Base-by-base conservation (phyloP, 1,140 invertebrate species). In the Chrysomallon squamiferum region DNA sequence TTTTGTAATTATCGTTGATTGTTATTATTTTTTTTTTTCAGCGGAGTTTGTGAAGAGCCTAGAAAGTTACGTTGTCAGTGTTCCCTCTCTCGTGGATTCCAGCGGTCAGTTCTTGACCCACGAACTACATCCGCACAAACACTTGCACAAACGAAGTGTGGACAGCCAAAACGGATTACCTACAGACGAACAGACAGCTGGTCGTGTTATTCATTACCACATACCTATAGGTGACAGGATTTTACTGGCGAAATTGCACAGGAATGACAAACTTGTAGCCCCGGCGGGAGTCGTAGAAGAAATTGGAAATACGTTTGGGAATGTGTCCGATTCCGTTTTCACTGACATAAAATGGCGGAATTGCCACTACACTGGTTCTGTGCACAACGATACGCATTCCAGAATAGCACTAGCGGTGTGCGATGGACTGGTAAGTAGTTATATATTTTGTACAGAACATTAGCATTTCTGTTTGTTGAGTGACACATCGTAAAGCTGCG, bases 371-470 rank as follows among this genome's bases (percentile, higher is more conserved):
- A 89, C 89, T 47, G 93, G 93, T 61, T 85, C 89, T 66, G 87
- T 94, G 62, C 85, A 88, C 54, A 91, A 90, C 27, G 89, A 92
- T 56, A 80, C 84, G 1, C 77, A 87, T 59, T 93, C 92, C 25
- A 88, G 84, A 54, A 91, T 93, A 38, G 92, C 93, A 35, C 80
- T 95, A 29, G 93, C 92, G 15, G 89, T 92, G 5, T 95, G 93
- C 81, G 88, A 93, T 78, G 93, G 93, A 79, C 83, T 95, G 89
- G 93, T 94, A 87, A 92, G 91, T 89, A 73, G 5, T 25, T 38
- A 18, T 20, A 5, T 27, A 20, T 38, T 38, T 38, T 38, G 15
- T n/a, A n/a, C n/a, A n/a, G n/a, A n/a, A n/a, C n/a, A n/a, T n/a
- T n/a, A n/a, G n/a, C n/a, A n/a, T n/a, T n/a, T n/a, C n/a, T n/a